Evolutionary conservation across 1,140 invertebrate species (phyloP), one percentile per base, ranked within the genome.

Genomic region (Theocolax elegans): DNA sequence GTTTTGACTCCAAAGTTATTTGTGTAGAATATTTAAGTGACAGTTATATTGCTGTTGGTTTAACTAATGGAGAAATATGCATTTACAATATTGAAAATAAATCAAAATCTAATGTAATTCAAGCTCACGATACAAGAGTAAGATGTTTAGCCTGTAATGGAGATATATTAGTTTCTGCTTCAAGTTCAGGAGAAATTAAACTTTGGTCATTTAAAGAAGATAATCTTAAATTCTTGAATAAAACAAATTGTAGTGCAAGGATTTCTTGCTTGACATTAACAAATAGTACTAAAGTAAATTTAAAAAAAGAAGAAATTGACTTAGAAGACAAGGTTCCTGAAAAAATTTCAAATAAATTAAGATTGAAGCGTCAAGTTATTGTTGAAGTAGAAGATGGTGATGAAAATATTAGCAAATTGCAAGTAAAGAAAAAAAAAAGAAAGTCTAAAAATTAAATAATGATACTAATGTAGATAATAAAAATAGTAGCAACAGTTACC

Each of bases 181-280:
- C 91, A 1, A 95, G 93, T 85, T 88, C 90, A 46, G 94, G 94
- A 0, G 89, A 92, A 80, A 88, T 96, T 42, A 94, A 94, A 86
- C 75, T 94, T 0, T 96, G 93, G 93, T 86, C 81, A 17, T 79
- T 87, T 35, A 76, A 85, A 9, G 81, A 87, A 51, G 82, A 82
- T 64, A 82, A 77, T 15, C 77, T 93, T 27, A 80, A 65, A 44
- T 73, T 83, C 42, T 58, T 86, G 15, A 73, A 76, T 46, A 75
- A 71, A 15, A 70, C 77, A 19, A 82, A 77, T 67, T 83, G 81
- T n/a, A 80, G 73, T 23, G 78, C 77, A 0, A 80, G 85, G 79
- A 86, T 86, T 51, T 81, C 82, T 7, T 86, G 85, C 66, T 66
- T 86, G 23, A 76, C 82, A 3, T 40, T 86, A 6, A 66, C 44